Conservation (phyloP, 2,113 vertebrate species). For the Alexandromys fortis region DNA sequence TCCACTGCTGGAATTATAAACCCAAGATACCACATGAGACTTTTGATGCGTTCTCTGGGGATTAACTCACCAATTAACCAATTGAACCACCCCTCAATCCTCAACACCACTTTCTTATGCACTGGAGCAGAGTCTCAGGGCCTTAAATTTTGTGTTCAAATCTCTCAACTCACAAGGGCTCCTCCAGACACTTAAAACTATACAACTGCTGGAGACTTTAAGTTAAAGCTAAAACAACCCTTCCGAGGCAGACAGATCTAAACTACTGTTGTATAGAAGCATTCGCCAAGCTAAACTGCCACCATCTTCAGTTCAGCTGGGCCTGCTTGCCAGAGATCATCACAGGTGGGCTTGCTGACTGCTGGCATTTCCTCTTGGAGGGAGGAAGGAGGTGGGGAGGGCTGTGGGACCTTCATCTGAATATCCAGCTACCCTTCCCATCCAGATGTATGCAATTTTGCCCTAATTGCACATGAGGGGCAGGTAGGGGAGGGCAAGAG, state of each 20-base stretch:
- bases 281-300: background rate
- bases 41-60: background rate
- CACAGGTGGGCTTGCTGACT: background rate
- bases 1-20: background rate
- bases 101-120: background rate
- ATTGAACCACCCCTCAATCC: background rate
- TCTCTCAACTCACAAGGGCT: background rate
- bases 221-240: background rate
- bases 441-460: background rate
- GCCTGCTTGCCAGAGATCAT: background rate
- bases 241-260: background rate
- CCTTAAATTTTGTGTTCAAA: background rate
- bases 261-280: background rate
- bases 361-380: background rate
- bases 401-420: background rate
- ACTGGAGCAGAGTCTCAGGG: background rate
- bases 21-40: too few relatives aligned
- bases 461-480: background rate
- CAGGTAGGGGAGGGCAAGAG: background rate
- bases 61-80: background rate
- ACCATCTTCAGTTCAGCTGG: background rate
- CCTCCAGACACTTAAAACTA: background rate
- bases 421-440: background rate
- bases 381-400: background rate
- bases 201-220: background rate